Percentiles rank a stretch among this genome's conserved stretches.
phyloP scores from a whole-genome alignment of 1,140 invertebrate genomes.

The Brachionus asplanchnoidis region DNA sequence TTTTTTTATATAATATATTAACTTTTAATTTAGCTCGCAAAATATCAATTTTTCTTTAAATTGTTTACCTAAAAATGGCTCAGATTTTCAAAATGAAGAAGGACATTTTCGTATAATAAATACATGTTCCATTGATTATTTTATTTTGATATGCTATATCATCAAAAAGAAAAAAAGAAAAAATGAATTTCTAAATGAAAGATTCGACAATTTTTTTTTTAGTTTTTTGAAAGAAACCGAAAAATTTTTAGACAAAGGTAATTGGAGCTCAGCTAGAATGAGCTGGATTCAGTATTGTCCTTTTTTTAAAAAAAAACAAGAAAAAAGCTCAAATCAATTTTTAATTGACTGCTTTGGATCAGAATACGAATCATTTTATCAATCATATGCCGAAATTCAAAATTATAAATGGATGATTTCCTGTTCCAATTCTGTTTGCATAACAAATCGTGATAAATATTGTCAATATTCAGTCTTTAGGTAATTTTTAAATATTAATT shows the following conservation, averaged over 20 bases:
- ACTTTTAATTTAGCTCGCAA: background rate
- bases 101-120: background rate
- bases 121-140: slow-evolving; percentile 19
- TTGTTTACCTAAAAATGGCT: slow-evolving; percentile 13
- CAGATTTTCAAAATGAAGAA: background rate
- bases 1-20: background rate
- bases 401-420: too few relatives aligned
- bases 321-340: too few relatives aligned
- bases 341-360: too few relatives aligned
- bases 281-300: background rate
- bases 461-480: too few relatives aligned
- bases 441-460: too few relatives aligned
- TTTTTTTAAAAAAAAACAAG: background rate
- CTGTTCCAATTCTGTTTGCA: too few relatives aligned
- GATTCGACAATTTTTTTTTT: background rate
- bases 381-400: too few relatives aligned
- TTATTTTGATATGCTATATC: background rate
- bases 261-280: background rate
- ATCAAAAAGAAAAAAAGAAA: background rate
- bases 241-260: background rate
- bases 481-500: too few relatives aligned
- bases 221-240: background rate
- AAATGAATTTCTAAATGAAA: background rate
- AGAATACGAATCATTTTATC: too few relatives aligned
- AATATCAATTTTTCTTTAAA: background rate